Evolutionary conservation across 2,888 invertebrate genomes (phyloP), one percentile per base, ranked within the genome.

Genomic region (Augochlorella aurata): DNA sequence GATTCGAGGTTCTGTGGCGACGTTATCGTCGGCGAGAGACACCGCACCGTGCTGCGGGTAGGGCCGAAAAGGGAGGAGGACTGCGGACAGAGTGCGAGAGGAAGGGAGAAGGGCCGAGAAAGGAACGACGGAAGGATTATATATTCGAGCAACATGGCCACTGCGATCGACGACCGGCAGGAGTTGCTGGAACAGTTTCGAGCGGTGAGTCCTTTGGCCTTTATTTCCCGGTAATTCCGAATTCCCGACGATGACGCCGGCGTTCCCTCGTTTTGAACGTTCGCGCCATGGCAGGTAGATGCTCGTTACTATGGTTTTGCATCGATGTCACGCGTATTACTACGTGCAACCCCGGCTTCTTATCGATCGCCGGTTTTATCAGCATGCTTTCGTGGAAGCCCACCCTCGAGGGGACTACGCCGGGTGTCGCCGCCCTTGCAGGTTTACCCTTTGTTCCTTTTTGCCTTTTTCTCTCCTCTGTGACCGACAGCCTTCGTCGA

Each of bases 141-240:
- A 85, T 88, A 89, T 90, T 88, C 88, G 87, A 88, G 73, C 92
- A 93, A 93, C 91, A 93, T 93, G 93, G 93, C 93, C 90, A 93
- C 93, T 88, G 85, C 92, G 87, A 91, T 92, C 88, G 93, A 93
- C 91, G 93, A 93, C 90, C 93, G 92, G 90, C 93, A 93, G 90
- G 93, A 93, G 85, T 89, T 93, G 85, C 88, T 93, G 82, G 93
- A 93, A 84, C 92, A 93, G 78, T 93, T 93, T 84, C 91, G 90
- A 86, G 90, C 91, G 88, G 93, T 93, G 82, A 92, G 93, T 92
- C 66, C 69, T 74, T 75, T 70, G 50, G 1, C 65, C 45, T 74
- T 58, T 58, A 1, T 21, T 14, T 5, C 5, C 1, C 47, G 47
- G 0, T n/a, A 24, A 58, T 45, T 58, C 16, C 61, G 61, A 38